Evolutionary conservation across 1,140 invertebrate genomes (phyloP).

Genomic region (Drosophila neocordata): DNA sequence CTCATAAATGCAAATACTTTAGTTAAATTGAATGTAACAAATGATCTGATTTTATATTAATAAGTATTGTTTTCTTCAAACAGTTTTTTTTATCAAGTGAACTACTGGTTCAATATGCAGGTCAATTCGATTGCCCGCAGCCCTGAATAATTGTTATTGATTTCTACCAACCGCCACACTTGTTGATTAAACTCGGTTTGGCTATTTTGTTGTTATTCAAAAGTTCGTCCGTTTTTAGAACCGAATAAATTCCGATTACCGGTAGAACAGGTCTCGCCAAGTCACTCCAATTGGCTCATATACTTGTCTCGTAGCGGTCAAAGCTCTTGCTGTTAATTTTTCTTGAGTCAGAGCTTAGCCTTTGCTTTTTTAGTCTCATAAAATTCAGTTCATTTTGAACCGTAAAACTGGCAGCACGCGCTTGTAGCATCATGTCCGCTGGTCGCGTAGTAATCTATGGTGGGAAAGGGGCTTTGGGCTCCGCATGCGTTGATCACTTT

Average conservation of each 20-base stretch:
- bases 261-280: constrained; percentile 42
- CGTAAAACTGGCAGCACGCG: constrained; percentile 71
- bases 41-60: no score
- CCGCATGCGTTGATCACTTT: constrained; percentile 92
- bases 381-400: constrained; percentile 49
- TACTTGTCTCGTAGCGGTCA: constrained; percentile 3
- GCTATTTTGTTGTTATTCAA: constrained; percentile 30
- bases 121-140: not conserved
- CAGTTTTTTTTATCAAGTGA: not conserved
- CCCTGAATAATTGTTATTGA: not conserved
- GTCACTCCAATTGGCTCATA: not conserved
- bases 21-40: no score
- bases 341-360: constrained; percentile 10
- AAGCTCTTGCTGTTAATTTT: constrained; percentile 31
- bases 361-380: constrained; percentile 18
- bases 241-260: constrained; percentile 39
- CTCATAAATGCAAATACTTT: no score
- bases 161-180: constrained; percentile 3
- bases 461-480: constrained; percentile 96
- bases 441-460: constrained; percentile 95
- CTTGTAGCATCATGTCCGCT: constrained; percentile 79
- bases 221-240: constrained; percentile 23
- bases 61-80: no score
- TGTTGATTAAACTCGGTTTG: constrained; percentile 9
- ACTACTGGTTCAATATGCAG: not conserved